Percentiles rank a stretch among this genome's conserved stretches.
Conservation (phyloP, 2,113 vertebrate species). For the Neodon shergylaensis region DNA sequence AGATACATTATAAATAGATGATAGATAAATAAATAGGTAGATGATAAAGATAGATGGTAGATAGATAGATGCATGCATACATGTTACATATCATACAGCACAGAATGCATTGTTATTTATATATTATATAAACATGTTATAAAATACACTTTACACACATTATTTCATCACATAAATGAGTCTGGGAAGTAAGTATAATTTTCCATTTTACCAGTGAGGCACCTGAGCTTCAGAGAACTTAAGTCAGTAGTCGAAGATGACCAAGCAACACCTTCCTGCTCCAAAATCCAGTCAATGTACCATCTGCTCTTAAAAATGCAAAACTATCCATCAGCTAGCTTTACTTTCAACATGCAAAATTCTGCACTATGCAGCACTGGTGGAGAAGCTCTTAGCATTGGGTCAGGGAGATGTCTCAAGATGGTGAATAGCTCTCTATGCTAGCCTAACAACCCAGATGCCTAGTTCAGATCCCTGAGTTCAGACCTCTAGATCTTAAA, state of each 20-base stretch:
- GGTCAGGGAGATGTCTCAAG: neutral
- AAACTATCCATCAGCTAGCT: neutral
- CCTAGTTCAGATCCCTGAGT: neutral
- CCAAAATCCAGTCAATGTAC: neutral
- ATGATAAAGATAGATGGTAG: neutral
- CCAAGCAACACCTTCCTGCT: slow-evolving; percentile 2
- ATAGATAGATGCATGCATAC: neutral
- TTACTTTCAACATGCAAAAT: neutral
- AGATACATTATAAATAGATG: neutral
- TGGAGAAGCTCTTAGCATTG: neutral
- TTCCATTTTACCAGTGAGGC: neutral
- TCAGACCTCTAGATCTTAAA: neutral
- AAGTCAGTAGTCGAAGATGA: neutral
- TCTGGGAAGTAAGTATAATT: neutral
- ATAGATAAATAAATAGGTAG: too few relatives aligned
- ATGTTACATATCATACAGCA: neutral
- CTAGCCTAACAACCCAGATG: neutral
- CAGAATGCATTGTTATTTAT: neutral
- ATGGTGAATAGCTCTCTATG: neutral
- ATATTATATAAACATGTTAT: neutral
- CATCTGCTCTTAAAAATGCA: neutral
- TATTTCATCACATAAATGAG: neutral
- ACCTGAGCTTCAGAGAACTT: neutral
- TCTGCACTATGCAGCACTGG: neutral
- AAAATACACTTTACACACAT: neutral